Evolutionary conservation across 2,113 vertebrate species (phyloP), one percentile per base, ranked within the genome.

Genomic region (Eulacestoma nigropectus): DNA sequence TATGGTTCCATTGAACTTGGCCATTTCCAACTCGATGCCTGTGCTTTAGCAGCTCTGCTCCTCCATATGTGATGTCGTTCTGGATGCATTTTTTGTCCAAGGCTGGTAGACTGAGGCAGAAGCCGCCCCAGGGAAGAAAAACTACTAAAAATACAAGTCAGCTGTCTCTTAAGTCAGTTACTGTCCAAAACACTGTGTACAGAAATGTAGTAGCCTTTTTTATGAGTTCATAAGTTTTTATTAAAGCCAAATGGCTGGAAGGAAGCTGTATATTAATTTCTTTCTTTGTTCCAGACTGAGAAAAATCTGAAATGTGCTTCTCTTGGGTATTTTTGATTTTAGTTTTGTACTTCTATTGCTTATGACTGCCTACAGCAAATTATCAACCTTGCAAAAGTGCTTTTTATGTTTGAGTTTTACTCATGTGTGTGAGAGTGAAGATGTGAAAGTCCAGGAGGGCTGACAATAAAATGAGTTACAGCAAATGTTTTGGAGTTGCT

Each of bases 341-440:
- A 80, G 82, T 77, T 96, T 93, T 93, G 21, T 91, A 49, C 50
- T 92, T 91, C 76, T 87, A 90, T 93, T 89, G 86, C 84, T 90
- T 95, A 41, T 91, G 86, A 92, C 84, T 94, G 95, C 96, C 96
- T 96, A 75, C 89, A 97, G 97, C 96, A 97, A 95, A 95, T 90
- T 92, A 90, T 91, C 83, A 94, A 63, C 62, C 76, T 94, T 83
- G 60, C 60, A 92, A 88, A 93, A 93, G 73, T 57, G 26, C 47
- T 60, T 93, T 93, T 93, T 91, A 55, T 69, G 75, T 92, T 72
- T 87, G 8, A 64, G 92, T 90, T 87, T 90, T 50, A 69, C 59
- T 93, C 41, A 7, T 70, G 11, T 52, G 5, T 74, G 20, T 88
- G 84, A 95, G 56, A 91, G 55, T 32, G 55, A 93, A 81, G 85